Base-by-base conservation (phyloP, 2,797 vertebrate genomes). In the Enteromius thamalakanensis region DNA sequence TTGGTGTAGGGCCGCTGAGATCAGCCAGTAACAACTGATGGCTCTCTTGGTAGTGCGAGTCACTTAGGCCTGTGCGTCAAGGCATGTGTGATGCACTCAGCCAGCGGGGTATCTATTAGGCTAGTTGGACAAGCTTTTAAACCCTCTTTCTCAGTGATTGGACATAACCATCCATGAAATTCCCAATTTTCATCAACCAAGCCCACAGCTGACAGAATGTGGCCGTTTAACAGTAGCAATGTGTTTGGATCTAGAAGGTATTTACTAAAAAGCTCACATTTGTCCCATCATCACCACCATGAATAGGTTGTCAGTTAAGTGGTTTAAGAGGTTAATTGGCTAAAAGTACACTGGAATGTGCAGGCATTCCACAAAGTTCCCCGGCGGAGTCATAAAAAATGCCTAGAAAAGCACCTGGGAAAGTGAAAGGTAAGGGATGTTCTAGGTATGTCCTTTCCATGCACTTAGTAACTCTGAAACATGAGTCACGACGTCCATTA, bases 81-180 rank as follows among this genome's bases (percentile, higher is more conserved):
- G n/a, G 60, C 69, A 67, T 83, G 76, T 60, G 64, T 71, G 80
- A 86, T 76, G 64, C 51, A 80, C 70, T 83, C 65, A 70, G 74
- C 60, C 74, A 79, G 80, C 10, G 10, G 75, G 70, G 75, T 82
- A 40, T 47, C 47, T 49, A 81, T 86, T 83, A 85, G 19, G 60
- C 74, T 76, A 75, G 19, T 58, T 80, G 32, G 69, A 82, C 40
- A 37, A 58, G 74, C 49, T 78, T 84, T 81, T 58, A 72, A 60
- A 81, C 34, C 32, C 62, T 7, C 64, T 72, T 51, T 77, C 47
- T 58, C 40, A 47, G 42, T 60, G 78, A 82, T 82, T 81, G 65
- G 45, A 85, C 85, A 83, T 85, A 86, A 86, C 83, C 86, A 83
- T 76, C 76, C 72, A 80, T 84, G 47, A 86, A 86, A 87, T 82